These are phyloP conservation scores for Thalassarche chlororhynchos DNA, from an alignment of 2,113 vertebrate genomes.

Conservation along the genomic window DNA sequence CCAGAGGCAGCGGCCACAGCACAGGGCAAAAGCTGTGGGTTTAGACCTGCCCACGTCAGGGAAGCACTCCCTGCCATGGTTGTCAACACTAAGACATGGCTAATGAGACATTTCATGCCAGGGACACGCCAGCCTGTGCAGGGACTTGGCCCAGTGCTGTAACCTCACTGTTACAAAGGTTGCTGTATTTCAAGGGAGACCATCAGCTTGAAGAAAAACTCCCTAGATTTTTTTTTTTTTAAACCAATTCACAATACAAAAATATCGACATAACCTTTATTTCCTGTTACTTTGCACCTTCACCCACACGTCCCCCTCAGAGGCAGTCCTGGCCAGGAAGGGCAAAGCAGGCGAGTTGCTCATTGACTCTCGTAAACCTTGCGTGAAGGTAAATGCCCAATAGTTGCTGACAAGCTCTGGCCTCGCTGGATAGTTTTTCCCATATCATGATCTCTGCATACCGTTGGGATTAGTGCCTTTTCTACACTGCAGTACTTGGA, in stretches of 20 bases:
- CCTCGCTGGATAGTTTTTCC: background rate
- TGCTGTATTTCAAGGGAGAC: background rate
- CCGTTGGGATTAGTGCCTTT: background rate
- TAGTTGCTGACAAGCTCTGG: background rate
- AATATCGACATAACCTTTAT: background rate
- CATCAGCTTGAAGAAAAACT: background rate
- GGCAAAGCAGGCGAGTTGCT: background rate
- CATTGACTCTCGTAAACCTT: background rate
- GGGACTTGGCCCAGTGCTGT: background rate
- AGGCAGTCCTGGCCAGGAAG: background rate
- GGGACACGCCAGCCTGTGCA: background rate
- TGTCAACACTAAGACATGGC: background rate
- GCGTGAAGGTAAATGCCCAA: background rate
- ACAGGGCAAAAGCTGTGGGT: background rate
- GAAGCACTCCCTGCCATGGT: background rate
- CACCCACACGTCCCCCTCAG: background rate
- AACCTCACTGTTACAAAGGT: background rate
- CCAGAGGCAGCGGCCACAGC: background rate
- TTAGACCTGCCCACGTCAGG: background rate
- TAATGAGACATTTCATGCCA: background rate
- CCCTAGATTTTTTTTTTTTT: background rate
- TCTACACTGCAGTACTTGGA: background rate
- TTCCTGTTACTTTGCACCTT: constrained; percentile 57
- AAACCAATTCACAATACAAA: background rate
- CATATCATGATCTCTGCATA: background rate